These are phyloP conservation scores for Drosophila colorata DNA, from an alignment of 2,888 invertebrate genomes.

Conservation along the genomic window DNA sequence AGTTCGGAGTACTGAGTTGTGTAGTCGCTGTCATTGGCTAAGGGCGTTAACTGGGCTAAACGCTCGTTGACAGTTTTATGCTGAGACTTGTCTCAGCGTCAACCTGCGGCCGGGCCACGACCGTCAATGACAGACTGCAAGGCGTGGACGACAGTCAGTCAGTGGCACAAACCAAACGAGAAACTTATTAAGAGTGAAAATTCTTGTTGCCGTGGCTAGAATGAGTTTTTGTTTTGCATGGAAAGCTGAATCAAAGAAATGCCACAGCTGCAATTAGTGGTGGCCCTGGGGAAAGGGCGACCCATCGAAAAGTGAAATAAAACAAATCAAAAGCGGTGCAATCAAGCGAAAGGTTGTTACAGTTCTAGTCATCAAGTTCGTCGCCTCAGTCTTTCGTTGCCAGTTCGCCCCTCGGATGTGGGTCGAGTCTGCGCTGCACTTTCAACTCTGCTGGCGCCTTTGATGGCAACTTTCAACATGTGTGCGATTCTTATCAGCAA, in stretches of 20 bases:
- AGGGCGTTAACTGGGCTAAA: conserved; percentile 80
- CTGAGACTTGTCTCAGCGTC: conserved; percentile 38
- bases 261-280: conserved; percentile 59
- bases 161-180: conserved; percentile 75
- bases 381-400: conserved; percentile 40
- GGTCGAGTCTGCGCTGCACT: conserved; percentile 55
- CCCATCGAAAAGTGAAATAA: conserved; percentile 66
- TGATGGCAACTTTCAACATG: conserved; percentile 44
- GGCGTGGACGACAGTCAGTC: conserved; percentile 69
- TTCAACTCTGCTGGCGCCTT: conserved; percentile 46
- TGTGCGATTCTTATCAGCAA: conserved; percentile 67
- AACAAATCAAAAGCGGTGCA: conserved; percentile 58
- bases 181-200: conserved; percentile 79
- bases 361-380: conserved; percentile 51
- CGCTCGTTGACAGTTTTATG: conserved; percentile 76
- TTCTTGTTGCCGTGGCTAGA: conserved; percentile 57
- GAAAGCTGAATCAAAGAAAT: conserved; percentile 57
- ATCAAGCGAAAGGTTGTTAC: conserved; percentile 54
- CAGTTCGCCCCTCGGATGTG: conserved; percentile 27
- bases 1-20: neutral
- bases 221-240: conserved; percentile 63
- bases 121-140: conserved; percentile 28
- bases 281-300: conserved; percentile 30
- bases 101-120: conserved; percentile 19
- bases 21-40: conserved; percentile 43